Percentiles rank a stretch among this genome's conserved stretches.
Conservation (phyloP, 2,113 vertebrate genomes). For the Gambusia affinis region DNA sequence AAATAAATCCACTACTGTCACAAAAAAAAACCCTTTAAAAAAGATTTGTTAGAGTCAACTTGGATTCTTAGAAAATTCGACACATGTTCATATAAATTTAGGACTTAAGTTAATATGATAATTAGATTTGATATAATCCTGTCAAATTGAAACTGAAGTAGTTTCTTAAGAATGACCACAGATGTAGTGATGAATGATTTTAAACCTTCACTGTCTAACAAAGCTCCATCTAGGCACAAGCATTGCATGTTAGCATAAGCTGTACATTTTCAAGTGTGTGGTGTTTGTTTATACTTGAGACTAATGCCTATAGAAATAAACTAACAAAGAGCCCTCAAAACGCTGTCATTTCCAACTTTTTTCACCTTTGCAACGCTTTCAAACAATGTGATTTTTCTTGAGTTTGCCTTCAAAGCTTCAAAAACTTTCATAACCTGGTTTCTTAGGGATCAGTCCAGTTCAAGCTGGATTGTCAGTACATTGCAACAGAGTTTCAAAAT, state of each 20-base stretch:
- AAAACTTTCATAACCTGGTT: neutral
- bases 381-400: neutral
- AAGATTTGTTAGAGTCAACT: no score
- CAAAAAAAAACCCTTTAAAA: no score
- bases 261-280: neutral
- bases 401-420: neutral
- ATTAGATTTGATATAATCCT: no score
- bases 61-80: no score
- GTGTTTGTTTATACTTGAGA: neutral
- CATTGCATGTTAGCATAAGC: neutral
- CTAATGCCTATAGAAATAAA: neutral
- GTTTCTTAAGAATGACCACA: no score
- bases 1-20: no score
- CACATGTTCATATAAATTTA: no score
- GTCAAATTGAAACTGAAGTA: no score
- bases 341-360: neutral
- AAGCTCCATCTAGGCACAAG: neutral
- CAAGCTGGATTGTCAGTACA: neutral
- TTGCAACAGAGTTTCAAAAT: constrained; percentile 12
- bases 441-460: neutral
- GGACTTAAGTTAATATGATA: no score
- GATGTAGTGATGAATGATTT: neutral
- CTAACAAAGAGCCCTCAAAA: neutral
- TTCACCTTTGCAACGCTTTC: neutral
- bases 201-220: neutral